phyloP scores from a whole-genome alignment of 2,113 vertebrate genomes.

The Ovibos moschatus region DNA sequence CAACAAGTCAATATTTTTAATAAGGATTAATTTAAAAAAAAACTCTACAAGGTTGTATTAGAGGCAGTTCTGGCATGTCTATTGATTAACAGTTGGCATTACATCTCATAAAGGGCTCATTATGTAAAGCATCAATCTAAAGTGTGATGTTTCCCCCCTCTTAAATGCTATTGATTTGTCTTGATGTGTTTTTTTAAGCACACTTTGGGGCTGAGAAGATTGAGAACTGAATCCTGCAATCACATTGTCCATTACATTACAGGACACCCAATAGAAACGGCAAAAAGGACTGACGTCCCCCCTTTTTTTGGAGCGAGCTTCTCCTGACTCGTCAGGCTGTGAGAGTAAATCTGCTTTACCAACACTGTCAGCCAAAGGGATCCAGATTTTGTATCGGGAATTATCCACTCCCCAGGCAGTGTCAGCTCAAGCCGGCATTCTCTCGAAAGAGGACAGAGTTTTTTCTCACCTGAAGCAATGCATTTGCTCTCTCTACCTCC shows the following conservation, averaged over 20 bases:
- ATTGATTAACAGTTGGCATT: conserved; percentile 96
- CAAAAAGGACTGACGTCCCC: neutral
- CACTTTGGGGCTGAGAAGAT: conserved; percentile 39
- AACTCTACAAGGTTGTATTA: conserved; percentile 91
- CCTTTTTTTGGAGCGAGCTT: neutral
- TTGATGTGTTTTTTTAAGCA: conserved; percentile 60
- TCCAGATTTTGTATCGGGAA: neutral
- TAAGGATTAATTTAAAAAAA: conserved; percentile 91
- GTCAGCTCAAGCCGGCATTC: neutral
- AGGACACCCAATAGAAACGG: neutral
- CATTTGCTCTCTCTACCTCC: neutral
- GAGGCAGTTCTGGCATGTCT: conserved; percentile 90
- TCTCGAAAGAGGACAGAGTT: neutral
- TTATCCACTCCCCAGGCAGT: neutral
- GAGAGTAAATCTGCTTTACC: neutral
- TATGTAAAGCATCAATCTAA: conserved; percentile 89
- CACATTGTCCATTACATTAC: neutral
- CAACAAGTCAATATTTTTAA: conserved; percentile 92
- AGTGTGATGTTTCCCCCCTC: conserved; percentile 75
- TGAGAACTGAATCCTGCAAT: neutral
- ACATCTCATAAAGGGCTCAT: conserved; percentile 92
- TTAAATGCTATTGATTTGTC: conserved; percentile 67
- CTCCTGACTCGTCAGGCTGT: neutral
- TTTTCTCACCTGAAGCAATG: neutral
- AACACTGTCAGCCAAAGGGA: neutral